These are phyloP conservation scores for Xiphorhynchus elegans DNA, from an alignment of 2,113 vertebrate species.

Conservation along the genomic window DNA sequence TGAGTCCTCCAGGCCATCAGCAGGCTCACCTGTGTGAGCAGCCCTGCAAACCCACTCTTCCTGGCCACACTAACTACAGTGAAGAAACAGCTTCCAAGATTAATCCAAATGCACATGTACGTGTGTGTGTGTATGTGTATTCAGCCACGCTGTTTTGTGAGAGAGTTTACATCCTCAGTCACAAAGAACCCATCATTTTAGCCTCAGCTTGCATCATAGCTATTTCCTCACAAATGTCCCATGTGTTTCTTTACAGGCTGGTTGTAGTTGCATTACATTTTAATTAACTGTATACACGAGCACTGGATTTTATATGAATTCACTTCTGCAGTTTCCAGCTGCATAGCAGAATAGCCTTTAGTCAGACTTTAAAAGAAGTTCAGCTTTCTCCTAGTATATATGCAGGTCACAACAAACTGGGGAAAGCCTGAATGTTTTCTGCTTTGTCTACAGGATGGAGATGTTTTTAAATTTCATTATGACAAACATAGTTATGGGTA, in stretches of 20 bases:
- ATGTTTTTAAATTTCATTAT: background rate
- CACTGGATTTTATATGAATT: background rate
- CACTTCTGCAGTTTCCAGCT: background rate
- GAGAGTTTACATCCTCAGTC: background rate
- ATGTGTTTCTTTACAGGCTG: background rate
- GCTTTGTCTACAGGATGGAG: background rate
- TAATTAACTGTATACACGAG: background rate
- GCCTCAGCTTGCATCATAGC: background rate
- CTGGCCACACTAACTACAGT: rapidly evolving
- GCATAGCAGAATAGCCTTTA: background rate
- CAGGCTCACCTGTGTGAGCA: background rate
- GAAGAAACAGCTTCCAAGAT: background rate
- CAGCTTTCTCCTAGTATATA: background rate
- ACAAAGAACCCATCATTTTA: background rate
- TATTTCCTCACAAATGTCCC: background rate
- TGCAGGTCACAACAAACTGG: background rate
- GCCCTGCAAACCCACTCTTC: rapidly evolving
- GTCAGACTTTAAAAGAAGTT: background rate
- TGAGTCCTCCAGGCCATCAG: background rate
- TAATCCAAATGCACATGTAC: background rate
- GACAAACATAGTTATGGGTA: background rate
- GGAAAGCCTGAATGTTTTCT: background rate
- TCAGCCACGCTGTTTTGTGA: background rate
- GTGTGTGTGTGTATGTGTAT: background rate
- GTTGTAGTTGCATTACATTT: background rate